Evolutionary conservation across 2,797 vertebrate genomes (phyloP).

Genomic region (Cossypha dichroa): DNA sequence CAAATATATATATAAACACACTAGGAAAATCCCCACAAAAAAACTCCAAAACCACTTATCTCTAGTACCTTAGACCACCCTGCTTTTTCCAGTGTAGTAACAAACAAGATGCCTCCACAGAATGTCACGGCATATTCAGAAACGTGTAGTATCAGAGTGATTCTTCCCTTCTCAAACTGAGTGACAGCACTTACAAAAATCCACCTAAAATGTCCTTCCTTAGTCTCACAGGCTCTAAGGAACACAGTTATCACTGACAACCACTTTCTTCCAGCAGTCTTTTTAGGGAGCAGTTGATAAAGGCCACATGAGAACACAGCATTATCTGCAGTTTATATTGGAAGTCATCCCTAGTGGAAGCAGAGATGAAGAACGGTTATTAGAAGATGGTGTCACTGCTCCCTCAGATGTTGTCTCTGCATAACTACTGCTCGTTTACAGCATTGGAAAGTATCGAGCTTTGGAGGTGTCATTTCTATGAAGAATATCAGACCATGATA

Average conservation of each 20-base stretch:
- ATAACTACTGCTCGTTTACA: neutral
- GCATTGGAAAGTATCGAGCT: accelerated
- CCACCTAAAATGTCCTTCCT: neutral
- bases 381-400: neutral
- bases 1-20: neutral
- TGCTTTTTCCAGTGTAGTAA: neutral
- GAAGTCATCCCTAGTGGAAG: neutral
- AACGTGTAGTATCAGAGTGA: neutral
- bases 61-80: neutral
- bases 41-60: neutral
- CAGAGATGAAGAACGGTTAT: neutral
- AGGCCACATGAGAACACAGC: neutral
- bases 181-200: neutral
- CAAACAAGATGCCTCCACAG: neutral
- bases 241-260: neutral
- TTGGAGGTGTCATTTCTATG: neutral
- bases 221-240: neutral
- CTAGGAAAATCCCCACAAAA: neutral
- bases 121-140: neutral
- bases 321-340: neutral
- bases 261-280: neutral
- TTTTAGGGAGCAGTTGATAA: neutral
- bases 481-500: neutral
- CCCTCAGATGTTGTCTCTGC: neutral
- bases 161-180: neutral